A percentile compares a stretch with the other conserved stretches of the same genome.
Conservation (phyloP, 2,797 vertebrate genomes). For the Urocyon cinereoargenteus region DNA sequence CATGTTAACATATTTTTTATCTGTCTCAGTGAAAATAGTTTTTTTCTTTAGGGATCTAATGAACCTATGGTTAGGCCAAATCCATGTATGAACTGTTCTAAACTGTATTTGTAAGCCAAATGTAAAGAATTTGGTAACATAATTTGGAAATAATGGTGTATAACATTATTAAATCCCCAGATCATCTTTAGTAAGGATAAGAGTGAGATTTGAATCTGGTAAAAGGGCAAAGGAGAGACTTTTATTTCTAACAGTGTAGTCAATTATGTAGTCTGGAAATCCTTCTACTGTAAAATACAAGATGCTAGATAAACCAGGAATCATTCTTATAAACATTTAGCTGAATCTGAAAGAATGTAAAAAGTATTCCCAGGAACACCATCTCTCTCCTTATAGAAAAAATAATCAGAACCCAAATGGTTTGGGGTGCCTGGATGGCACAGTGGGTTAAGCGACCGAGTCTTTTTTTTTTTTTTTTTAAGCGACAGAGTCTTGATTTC, state of each 20-base stretch:
- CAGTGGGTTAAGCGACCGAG: neutral
- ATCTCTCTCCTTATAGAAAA: neutral
- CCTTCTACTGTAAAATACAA: neutral
- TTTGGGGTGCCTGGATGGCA: neutral
- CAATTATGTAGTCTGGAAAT: neutral
- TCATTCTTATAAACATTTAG: neutral
- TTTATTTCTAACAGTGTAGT: neutral
- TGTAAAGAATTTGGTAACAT: neutral
- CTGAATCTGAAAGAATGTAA: neutral
- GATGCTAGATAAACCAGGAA: neutral
- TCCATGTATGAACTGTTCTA: neutral
- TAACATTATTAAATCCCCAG: neutral
- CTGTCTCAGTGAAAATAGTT: neutral
- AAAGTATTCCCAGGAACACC: neutral
- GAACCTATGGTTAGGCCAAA: neutral
- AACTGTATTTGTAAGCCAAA: neutral
- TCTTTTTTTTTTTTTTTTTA: neutral
- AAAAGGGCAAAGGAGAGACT: neutral
- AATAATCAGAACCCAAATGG: neutral
- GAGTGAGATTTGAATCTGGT: neutral
- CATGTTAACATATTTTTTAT: neutral
- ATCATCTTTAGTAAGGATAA: neutral
- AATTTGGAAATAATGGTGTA: neutral
- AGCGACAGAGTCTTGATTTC: neutral
- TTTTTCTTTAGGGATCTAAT: neutral